Base-by-base conservation (phyloP, 2,113 vertebrate species). In the Istiophorus platypterus region DNA sequence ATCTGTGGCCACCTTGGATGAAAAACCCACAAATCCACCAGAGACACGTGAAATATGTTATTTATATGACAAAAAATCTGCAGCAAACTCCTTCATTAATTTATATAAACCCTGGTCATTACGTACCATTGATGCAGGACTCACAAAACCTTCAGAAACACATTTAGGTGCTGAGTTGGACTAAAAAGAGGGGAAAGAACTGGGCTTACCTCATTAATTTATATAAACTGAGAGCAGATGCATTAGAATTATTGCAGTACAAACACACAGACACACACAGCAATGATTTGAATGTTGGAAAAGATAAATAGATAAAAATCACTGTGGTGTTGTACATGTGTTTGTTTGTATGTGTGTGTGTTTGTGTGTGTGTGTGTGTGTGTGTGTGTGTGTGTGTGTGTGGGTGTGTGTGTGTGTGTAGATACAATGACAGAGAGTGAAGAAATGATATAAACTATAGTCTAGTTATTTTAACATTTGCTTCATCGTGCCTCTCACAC, bases 201-300 rank as follows among this genome's bases (percentile, higher is more conserved):
- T 57, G 34, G 51, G 41, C 24, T 68, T 45, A 84, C 67, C 84
- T 90, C 78, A 83, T 85, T 90, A 52, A 82, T 89, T 82, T 70
- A 82, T 80, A 64, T 73, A 82, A 90, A 91, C 72, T 79, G 76
- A 85, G 59, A 87, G 71, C 86, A 92, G 89, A 92, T 82, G 79
- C 31, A 86, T 8, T 26, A 54, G n/a, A 85, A 52, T 78, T 64
- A 76, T 82, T 74, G 72, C 24, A 65, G 78, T 58, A 47, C 45
- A 64, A 47, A 73, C 69, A 72, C 52, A 66, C 51, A 34, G 6
- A 34, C 31, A 66, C n/a, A 34, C 31, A 66, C n/a, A 54, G 27
- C 18, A 9, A 78, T 82, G 68, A 85, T 72, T 42, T 74, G 74
- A 81, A 74, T 39, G 63, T 26, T 84, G 65, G 34, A 76, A 41